phyloP scores from a whole-genome alignment of 2,797 vertebrate species.

The Carapus acus region DNA sequence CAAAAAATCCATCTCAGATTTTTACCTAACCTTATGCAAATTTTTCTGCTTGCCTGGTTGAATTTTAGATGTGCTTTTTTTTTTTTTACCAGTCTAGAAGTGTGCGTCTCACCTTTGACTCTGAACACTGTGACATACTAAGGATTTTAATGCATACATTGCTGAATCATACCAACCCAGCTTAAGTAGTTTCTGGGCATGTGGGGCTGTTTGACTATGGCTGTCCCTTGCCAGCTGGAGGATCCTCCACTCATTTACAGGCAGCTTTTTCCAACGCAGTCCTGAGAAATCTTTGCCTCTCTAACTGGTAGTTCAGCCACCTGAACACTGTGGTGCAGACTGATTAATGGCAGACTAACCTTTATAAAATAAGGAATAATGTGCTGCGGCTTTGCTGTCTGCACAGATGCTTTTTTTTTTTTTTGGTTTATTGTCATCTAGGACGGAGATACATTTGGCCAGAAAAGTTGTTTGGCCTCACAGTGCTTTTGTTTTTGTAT shows the following conservation, averaged over 20 bases:
- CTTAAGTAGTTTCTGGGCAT: slow-evolving; percentile 14
- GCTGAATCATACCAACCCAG: slow-evolving; percentile 25
- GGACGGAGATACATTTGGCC: too few species aligned
- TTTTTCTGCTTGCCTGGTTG: background rate
- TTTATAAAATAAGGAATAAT: too few species aligned
- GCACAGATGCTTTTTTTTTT: too few species aligned
- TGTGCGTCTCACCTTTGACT: background rate
- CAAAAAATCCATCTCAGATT: background rate
- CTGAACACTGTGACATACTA: slow-evolving; percentile 5
- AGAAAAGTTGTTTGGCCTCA: too few species aligned
- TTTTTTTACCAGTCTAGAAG: background rate
- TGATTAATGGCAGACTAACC: too few species aligned
- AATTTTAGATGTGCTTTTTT: background rate
- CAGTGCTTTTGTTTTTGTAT: too few species aligned
- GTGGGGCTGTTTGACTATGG: slow-evolving; percentile 21
- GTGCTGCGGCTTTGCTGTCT: too few species aligned
- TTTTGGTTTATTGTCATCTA: too few species aligned
- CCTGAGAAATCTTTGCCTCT: slow-evolving; percentile 17
- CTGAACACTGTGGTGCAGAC: too few species aligned
- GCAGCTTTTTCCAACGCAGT: slow-evolving; percentile 31
- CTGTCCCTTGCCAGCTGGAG: slow-evolving; percentile 20
- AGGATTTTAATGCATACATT: slow-evolving; percentile 18
- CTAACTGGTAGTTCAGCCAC: slow-evolving; percentile 25
- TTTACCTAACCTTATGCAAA: background rate
- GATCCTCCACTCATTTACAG: slow-evolving; percentile 27